Evolutionary conservation across 2,797 vertebrate species (phyloP).

Genomic region (Rhinella marina): DNA sequence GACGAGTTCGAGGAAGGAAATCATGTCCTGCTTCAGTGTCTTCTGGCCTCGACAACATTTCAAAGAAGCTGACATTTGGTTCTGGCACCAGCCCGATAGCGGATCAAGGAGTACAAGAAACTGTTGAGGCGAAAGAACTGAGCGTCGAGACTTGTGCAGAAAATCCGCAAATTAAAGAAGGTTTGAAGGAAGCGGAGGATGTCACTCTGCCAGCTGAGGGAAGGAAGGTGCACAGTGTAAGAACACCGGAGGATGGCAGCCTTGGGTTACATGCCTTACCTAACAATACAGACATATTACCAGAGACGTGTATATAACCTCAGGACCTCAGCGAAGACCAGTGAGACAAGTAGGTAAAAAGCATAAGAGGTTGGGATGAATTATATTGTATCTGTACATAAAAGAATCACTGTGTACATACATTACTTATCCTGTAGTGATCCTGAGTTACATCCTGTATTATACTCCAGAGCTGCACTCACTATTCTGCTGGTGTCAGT

Average conservation of each 20-base stretch:
- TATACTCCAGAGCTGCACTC: too few species aligned
- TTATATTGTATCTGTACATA: not conserved
- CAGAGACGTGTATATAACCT: not conserved
- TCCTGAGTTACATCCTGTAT: not conserved
- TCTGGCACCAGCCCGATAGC: not conserved
- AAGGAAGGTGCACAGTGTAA: not conserved
- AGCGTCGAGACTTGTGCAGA: not conserved
- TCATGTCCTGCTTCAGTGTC: not conserved
- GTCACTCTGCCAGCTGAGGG: not conserved
- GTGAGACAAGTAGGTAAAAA: constrained; percentile 5
- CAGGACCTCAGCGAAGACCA: not conserved
- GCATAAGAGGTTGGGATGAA: not conserved
- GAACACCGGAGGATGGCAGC: not conserved
- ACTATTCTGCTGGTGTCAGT: too few species aligned
- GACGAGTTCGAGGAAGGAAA: constrained; percentile 63
- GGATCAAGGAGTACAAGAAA: constrained; percentile 51
- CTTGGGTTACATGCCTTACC: not conserved
- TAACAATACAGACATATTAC: accelerated
- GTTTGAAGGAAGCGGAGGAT: not conserved
- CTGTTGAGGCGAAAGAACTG: constrained; percentile 11
- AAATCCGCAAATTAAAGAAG: not conserved
- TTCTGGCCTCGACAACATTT: not conserved
- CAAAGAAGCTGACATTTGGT: constrained; percentile 48
- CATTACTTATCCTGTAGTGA: not conserved
- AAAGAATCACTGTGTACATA: not conserved